A percentile compares a stretch with the other conserved stretches of the same genome.
Conservation (phyloP, 30 jellyfish, hydroid and myxozoan species). For the Calvadosia cruxmelitensis region DNA sequence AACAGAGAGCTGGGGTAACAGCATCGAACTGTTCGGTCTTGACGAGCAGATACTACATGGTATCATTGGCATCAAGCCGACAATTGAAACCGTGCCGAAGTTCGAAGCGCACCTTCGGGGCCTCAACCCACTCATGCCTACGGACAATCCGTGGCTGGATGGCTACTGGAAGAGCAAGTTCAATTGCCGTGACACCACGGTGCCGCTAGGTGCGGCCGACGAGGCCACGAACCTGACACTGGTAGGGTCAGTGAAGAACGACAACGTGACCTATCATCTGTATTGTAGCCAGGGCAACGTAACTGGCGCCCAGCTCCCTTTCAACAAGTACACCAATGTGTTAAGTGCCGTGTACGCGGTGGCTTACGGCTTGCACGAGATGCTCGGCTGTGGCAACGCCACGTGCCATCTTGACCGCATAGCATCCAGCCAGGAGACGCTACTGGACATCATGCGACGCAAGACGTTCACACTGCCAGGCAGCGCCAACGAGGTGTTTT, state of each 20-base stretch:
- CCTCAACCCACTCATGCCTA: constrained; percentile 12
- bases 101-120: constrained; percentile 23
- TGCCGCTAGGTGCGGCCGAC: neutral
- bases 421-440: constrained; percentile 4
- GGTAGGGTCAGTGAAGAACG: neutral
- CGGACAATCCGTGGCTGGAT: constrained; percentile 48
- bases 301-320: constrained; percentile 25
- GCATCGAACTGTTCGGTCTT: constrained; percentile 1
- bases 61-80: constrained; percentile 36
- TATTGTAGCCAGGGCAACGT: constrained; percentile 1
- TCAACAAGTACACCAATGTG: constrained; percentile 39
- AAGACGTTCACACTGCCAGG: constrained; percentile 27
- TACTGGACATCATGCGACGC: constrained; percentile 13
- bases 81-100: constrained; percentile 16
- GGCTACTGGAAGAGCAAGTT: constrained; percentile 25
- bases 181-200: neutral
- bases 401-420: constrained; percentile 1
- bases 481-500: constrained; percentile 13
- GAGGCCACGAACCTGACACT: neutral
- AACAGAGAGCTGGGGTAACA: constrained; percentile 56
- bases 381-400: neutral
- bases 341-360: constrained; percentile 70
- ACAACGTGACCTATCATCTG: neutral
- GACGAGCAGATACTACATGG: constrained; percentile 9
- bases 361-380: constrained; percentile 37